Evolutionary conservation across 2,113 vertebrate species (phyloP), one percentile per base, ranked within the genome.

Genomic region (Hippopotamus amphibius): DNA sequence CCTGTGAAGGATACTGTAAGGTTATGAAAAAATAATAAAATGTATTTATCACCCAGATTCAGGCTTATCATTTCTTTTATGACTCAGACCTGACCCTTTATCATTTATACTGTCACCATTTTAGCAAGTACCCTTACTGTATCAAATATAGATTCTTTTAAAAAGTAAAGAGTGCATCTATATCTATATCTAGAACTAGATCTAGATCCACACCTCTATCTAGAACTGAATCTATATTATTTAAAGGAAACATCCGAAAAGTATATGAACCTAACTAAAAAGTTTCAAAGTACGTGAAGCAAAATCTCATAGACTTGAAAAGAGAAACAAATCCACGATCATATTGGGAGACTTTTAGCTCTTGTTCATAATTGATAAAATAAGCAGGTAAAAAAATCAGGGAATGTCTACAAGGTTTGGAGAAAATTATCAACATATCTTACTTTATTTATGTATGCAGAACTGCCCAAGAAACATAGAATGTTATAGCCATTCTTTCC

Each of bases 1-100:
- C 48, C 48, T 63, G 0, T 37, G 68, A 88, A 71, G 12, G 7
- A 55, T 74, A 85, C 21, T 92, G 7, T 16, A 43, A 89, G 43
- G 2, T 72, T 74, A 81, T 77, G 16, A 69, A 95, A 94, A 92
- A n/a, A 88, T 30, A 80, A 33, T 57, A 53, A 68, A 50, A 71
- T 66, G 22, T 33, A 53, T 92, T 48, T 96, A 72, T 79, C 13
- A 61, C 41, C 12, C 37, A 50, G n/a, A 84, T 68, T 92, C 63
- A 71, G 7, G 53, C 33, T 53, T 55, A 72, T 59, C 12, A 43
- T 83, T 26, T 84, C 24, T 37, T 30, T 33, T 46, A 80, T 84
- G 57, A 16, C 33, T 33, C 83, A 82, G 12, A 33, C 30, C 63
- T 68, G 19, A 26, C 30, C 7, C 7, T 82, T 79, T 50, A 19